Evolutionary conservation across 2,113 vertebrate genomes (phyloP), one percentile per base, ranked within the genome.

Genomic region (Pampusana beccarii): DNA sequence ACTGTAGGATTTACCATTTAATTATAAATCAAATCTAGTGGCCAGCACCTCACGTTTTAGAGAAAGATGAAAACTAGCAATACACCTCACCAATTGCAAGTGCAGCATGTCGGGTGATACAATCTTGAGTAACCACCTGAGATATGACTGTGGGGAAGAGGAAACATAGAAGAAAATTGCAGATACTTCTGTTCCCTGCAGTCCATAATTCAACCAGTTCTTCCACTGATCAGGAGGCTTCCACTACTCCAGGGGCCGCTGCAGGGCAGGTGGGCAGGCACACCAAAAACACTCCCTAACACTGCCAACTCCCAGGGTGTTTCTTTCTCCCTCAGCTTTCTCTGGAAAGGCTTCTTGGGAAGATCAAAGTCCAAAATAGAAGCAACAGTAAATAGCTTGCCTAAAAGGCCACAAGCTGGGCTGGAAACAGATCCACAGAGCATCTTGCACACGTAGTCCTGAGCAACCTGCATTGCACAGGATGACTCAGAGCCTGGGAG

Each of bases 11-110:
- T 93, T 93, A 53, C 50, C 80, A 79, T 81, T 91, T 95, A 81
- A 88, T 48, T 93, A 57, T 92, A 93, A 96, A 94, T 93, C 88
- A 95, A 91, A 86, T 84, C 80, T 57, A 91, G 93, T 33, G 54
- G 36, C 66, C 84, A 70, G 50, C 57, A 58, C 46, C 57, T 84
- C 19, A 0, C 8, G 5, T 74, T 74, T 42, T 44, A 93, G 60
- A 92, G 64, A 71, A 74, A 86, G 69, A 94, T 64, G 58, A 86
- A 86, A 96, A 88, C 38, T 31, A 74, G n/a, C 9, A 25, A 94
- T 79, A 84, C 34, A 72, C 64, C 57, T 96, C 65, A 60, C 69
- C 69, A 71, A 74, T 3, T 79, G 48, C 57, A 91, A 86, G 14
- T 21, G 57, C 21, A 82, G 62, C 3, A 0, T 16, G 23, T 74